phyloP scores from a whole-genome alignment of 2,113 vertebrate genomes.

The Podocnemis expansa region DNA sequence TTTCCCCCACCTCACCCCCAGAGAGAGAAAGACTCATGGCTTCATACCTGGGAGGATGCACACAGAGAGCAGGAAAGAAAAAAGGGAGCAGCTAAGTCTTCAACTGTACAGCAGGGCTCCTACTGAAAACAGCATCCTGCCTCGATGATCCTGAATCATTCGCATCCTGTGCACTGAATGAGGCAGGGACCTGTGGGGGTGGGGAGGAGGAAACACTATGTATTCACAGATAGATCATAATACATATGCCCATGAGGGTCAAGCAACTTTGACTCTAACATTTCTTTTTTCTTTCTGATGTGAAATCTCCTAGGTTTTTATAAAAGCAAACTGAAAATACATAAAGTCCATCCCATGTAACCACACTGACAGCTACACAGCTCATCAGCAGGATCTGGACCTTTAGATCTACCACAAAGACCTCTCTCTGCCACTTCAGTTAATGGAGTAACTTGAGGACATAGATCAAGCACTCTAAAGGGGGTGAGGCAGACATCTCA shows the following conservation, averaged over 20 bases:
- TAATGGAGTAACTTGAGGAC: no score
- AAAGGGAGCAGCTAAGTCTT: no score
- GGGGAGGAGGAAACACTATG: not conserved
- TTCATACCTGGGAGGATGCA: no score
- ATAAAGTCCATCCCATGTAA: not conserved
- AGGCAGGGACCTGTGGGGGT: not conserved
- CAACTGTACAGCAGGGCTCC: not conserved
- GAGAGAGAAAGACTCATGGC: no score
- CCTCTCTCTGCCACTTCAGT: no score
- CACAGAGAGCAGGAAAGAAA: no score
- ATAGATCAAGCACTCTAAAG: not conserved
- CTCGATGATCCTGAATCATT: not conserved
- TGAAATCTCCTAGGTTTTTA: not conserved
- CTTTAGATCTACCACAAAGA: not conserved
- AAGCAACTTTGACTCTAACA: not conserved
- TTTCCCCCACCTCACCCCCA: no score
- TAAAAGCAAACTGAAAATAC: not conserved
- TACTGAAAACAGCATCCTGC: not conserved
- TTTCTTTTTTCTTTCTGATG: not conserved
- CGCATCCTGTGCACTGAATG: slow-evolving; percentile 5
- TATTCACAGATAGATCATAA: slow-evolving; percentile 1
- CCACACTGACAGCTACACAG: rapidly evolving
- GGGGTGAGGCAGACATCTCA: rapidly evolving
- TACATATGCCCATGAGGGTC: not conserved
- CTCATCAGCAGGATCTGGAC: rapidly evolving